Evolutionary conservation across 2,797 vertebrate genomes (phyloP).

Genomic region (Salmo trutta): DNA sequence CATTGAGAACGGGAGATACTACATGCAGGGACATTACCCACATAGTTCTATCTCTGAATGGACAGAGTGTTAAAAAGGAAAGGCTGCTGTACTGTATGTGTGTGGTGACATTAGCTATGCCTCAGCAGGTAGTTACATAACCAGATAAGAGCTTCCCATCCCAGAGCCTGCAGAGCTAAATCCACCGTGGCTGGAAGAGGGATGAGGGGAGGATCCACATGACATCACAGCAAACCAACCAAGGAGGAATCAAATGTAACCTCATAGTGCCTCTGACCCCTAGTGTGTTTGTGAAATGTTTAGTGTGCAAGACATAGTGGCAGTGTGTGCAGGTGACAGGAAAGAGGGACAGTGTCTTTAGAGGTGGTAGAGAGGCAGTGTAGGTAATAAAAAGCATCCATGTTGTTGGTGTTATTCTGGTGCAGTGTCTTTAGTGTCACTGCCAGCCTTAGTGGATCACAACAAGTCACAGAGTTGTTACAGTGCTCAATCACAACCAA

Average conservation of each 20-base stretch:
- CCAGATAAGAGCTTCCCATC: conserved; percentile 27
- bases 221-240: conserved; percentile 29
- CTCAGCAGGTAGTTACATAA: conserved; percentile 49
- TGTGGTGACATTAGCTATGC: conserved; percentile 4
- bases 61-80: background rate
- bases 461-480: conserved; percentile 9
- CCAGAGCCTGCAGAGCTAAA: conserved; percentile 36
- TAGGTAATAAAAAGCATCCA: background rate
- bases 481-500: conserved; percentile 8
- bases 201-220: conserved; percentile 31
- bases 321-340: conserved; percentile 7
- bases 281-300: background rate
- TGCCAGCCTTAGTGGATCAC: background rate
- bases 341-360: conserved; percentile 23
- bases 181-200: conserved; percentile 37
- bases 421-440: background rate
- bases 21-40: background rate
- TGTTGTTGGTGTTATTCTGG: background rate
- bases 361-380: conserved; percentile 12
- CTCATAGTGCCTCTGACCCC: conserved; percentile 35
- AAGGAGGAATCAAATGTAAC: conserved; percentile 23
- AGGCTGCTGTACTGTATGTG: background rate
- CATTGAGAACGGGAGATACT: background rate
- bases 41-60: background rate
- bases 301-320: background rate